Evolutionary conservation across 2,888 invertebrate genomes (phyloP), one percentile per base, ranked within the genome.

Genomic region (Andricus quercusramuli): DNA sequence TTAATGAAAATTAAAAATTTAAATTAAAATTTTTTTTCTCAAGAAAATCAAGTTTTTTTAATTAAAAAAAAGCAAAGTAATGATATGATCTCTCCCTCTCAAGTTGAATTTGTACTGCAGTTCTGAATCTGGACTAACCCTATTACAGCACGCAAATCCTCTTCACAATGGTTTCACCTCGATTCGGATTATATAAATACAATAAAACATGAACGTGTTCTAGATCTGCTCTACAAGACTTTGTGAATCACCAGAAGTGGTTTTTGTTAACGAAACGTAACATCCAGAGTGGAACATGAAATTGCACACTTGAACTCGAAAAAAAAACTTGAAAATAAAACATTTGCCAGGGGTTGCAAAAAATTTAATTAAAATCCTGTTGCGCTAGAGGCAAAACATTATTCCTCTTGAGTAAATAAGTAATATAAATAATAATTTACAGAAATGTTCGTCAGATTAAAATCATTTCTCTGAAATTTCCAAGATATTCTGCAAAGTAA

Each of bases 171-270:
- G 29, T 56, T 29, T 74, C 32, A 56, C 51, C 74, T 74, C 56
- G 32, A 74, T 70, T 70, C 51, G 32, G 70, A 70, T 70, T 70
- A 70, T 3, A n/a, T 68, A 70, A 70, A 70, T 70, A 56, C 56
- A 74, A 74, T 74, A 20, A 13, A 51, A 51, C 11, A 56, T 13
- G 20, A 11, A 51, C 47, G 56, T 56, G 70, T 32, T 0, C 47
- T 74, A 25, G 8, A 47, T 70, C 29, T 68, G n/a, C 11, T 15
- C 13, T 8, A 3, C 15, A 44, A 44, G n/a, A 44, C 17, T 56
- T 74, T 5, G 29, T 74, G 56, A 74, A 37, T 74, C 70, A 56
- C 32, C 22, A 74, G n/a, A 51, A 25, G 8, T 20, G 51, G n/a
- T 74, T 32, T 37, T 74, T 32, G 74, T 74, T 5, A 51, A 56